These are phyloP conservation scores for Troides aeacus DNA, from an alignment of 2,888 invertebrate genomes.

Conservation along the genomic window DNA sequence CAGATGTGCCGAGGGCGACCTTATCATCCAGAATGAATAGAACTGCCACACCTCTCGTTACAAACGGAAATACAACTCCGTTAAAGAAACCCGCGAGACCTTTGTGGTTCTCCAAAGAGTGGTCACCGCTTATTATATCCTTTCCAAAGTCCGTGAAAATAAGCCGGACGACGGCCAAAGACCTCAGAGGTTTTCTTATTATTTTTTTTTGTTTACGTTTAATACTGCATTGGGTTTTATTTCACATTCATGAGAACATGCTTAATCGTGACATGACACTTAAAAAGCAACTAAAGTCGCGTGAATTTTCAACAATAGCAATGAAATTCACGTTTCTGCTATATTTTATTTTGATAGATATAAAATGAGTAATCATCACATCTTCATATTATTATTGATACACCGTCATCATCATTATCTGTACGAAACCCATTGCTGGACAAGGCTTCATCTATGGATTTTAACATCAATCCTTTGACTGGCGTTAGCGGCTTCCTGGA, in stretches of 20 bases:
- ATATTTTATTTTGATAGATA: background rate
- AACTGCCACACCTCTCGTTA: constrained; percentile 16
- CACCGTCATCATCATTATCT: no score
- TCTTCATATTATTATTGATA: background rate
- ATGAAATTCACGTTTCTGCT: background rate
- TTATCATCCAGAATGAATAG: constrained; percentile 20
- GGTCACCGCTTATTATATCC: constrained; percentile 29
- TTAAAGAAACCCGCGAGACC: constrained; percentile 2
- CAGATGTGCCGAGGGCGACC: constrained; percentile 11
- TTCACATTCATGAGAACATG: constrained; percentile 33
- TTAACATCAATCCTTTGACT: no score
- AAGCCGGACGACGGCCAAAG: constrained; percentile 42
- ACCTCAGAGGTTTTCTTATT: constrained; percentile 44
- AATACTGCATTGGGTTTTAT: constrained; percentile 33
- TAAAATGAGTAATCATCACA: background rate
- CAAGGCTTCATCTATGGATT: no score
- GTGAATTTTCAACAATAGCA: background rate
- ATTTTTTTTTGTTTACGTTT: constrained; percentile 30
- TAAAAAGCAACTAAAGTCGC: background rate
- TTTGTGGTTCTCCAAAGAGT: constrained; percentile 25
- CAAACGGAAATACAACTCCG: background rate
- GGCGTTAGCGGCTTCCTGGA: no score
- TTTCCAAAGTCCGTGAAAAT: constrained; percentile 38
- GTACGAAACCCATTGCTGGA: no score
- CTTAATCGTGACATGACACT: constrained; percentile 41